phyloP scores from a whole-genome alignment of 2,113 vertebrate species.

The Takifugu flavidus region DNA sequence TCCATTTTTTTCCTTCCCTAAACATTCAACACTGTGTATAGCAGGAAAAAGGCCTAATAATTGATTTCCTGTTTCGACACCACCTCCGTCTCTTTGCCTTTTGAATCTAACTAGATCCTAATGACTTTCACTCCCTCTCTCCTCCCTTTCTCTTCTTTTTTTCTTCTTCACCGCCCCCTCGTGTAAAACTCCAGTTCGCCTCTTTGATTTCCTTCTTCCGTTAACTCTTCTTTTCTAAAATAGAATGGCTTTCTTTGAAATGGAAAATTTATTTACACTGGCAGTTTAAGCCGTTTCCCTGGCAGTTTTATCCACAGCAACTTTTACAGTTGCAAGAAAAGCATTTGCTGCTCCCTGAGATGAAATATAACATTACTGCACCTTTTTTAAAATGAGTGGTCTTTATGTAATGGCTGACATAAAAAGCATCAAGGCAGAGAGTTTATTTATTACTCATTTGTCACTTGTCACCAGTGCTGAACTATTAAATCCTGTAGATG shows the following conservation, averaged over 20 bases:
- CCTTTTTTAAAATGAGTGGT: too few relatives aligned
- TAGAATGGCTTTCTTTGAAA: slow-evolving; percentile 64
- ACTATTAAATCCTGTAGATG: too few relatives aligned
- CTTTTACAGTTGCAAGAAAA: slow-evolving; percentile 57
- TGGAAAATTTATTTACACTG: slow-evolving; percentile 68
- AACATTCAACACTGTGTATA: slow-evolving; percentile 26
- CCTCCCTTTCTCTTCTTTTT: slow-evolving; percentile 22
- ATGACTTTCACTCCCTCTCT: slow-evolving; percentile 59
- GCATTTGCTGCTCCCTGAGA: not conserved
- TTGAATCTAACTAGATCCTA: slow-evolving; percentile 70
- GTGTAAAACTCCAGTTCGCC: slow-evolving; percentile 28
- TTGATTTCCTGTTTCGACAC: slow-evolving; percentile 70
- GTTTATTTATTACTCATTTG: too few relatives aligned
- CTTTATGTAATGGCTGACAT: too few relatives aligned
- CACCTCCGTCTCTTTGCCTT: slow-evolving; percentile 46
- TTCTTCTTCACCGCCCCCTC: slow-evolving; percentile 24
- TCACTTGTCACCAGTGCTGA: too few relatives aligned
- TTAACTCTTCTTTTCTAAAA: slow-evolving; percentile 51
- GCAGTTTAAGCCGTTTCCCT: slow-evolving; percentile 58
- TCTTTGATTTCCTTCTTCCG: slow-evolving; percentile 43
- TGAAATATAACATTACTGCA: not conserved
- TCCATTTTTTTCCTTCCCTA: slow-evolving; percentile 3
- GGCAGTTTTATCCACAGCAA: slow-evolving; percentile 52
- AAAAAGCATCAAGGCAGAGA: too few relatives aligned
- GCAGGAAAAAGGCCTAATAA: slow-evolving; percentile 52